phyloP scores from a whole-genome alignment of 1,140 invertebrate genomes.

The Nilaparvata lugens region DNA sequence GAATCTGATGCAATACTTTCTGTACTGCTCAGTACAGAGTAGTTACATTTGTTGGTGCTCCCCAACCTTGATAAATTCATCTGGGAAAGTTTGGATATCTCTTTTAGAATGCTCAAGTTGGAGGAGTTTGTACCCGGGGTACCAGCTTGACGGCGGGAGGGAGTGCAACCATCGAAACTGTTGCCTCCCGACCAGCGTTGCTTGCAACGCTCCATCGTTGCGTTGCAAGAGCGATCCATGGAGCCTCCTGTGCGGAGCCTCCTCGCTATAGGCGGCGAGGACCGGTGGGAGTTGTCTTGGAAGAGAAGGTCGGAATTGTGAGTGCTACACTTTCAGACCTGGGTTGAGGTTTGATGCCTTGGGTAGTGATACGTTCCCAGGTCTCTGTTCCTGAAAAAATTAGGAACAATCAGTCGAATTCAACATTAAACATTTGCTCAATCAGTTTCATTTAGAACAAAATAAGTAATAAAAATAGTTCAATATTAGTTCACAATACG shows the following conservation, averaged over 20 bases:
- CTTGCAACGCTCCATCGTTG: background rate
- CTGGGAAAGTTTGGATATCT: constrained; percentile 63
- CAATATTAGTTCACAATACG: no score
- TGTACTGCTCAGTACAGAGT: constrained; percentile 49
- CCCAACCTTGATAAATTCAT: constrained; percentile 58
- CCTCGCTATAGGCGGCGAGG: constrained; percentile 17
- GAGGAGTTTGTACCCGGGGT: constrained; percentile 20
- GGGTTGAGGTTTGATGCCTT: constrained; percentile 58
- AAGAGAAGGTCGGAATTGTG: constrained; percentile 47
- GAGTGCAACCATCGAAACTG: constrained; percentile 21
- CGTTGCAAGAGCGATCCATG: constrained; percentile 17
- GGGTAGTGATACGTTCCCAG: constrained; percentile 64
- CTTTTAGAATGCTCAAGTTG: constrained; percentile 48
- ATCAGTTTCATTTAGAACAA: no score
- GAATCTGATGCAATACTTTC: constrained; percentile 24
- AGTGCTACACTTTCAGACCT: constrained; percentile 53
- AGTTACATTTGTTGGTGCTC: constrained; percentile 55
- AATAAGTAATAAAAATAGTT: no score
- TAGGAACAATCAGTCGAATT: no score
- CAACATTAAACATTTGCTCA: no score
- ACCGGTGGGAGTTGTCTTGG: constrained; percentile 6
- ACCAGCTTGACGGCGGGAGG: background rate
- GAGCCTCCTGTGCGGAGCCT: constrained; percentile 21
- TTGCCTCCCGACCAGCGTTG: constrained; percentile 28
- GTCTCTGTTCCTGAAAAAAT: constrained; percentile 53